Conservation (phyloP, 2,797 vertebrate species). For the Tiaroga cobitis region DNA sequence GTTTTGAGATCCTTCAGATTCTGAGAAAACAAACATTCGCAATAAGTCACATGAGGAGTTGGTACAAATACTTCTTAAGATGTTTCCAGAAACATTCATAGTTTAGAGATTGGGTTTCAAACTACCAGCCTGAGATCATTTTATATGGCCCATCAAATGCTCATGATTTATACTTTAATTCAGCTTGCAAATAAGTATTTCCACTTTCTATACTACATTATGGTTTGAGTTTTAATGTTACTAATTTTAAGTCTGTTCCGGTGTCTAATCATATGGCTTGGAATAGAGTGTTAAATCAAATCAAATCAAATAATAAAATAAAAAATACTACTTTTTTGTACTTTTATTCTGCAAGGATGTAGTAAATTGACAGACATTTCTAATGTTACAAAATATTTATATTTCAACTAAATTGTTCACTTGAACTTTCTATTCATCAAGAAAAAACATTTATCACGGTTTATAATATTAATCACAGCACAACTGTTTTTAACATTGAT, state of each 20-base stretch:
- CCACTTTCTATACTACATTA: background rate
- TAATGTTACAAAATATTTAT: background rate
- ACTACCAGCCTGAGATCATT: background rate
- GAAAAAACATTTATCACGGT: background rate
- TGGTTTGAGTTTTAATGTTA: background rate
- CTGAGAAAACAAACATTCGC: conserved; percentile 66
- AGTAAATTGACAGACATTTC: background rate
- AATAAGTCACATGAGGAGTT: background rate
- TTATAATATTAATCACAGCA: background rate
- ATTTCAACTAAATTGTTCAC: background rate
- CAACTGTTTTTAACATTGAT: background rate
- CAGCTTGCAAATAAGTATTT: background rate
- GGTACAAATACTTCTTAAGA: background rate
- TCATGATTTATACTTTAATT: background rate
- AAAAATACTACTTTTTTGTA: background rate
- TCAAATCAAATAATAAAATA: no score
- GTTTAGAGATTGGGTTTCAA: background rate
- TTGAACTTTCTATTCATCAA: background rate
- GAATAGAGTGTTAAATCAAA: no score
- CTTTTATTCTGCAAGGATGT: background rate
- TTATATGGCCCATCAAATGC: background rate
- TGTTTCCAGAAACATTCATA: background rate
- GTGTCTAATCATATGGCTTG: background rate
- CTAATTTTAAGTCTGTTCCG: background rate
- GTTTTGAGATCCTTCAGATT: conserved; percentile 75